Percentiles rank a stretch among this genome's conserved stretches.
Evolutionary conservation across 2,797 vertebrate genomes (phyloP).

Genomic region (Euthynnus affinis): DNA sequence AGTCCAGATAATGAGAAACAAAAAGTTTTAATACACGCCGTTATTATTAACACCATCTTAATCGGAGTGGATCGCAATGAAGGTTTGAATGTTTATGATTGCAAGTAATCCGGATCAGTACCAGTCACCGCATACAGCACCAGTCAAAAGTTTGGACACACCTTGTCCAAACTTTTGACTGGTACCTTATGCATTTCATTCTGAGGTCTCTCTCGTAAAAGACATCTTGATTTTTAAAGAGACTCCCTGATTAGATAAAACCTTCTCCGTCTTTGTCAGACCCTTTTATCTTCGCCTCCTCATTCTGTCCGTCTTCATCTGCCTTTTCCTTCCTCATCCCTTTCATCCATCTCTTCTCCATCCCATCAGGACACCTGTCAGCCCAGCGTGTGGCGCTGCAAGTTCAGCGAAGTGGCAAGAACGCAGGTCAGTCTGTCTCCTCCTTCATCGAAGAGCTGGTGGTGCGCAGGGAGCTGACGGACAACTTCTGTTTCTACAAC

Average conservation of each 20-base stretch:
- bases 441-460: conserved; percentile 91
- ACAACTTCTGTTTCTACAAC: conserved; percentile 96
- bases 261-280: background rate
- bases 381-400: conserved; percentile 89
- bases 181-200: background rate
- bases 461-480: conserved; percentile 91
- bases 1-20: too few relatives aligned
- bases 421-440: conserved; percentile 76
- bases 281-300: background rate
- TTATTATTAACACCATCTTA: too few relatives aligned
- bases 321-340: background rate
- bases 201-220: background rate
- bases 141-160: too few relatives aligned
- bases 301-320: background rate
- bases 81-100: too few relatives aligned
- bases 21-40: too few relatives aligned
- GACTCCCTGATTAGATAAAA: too few relatives aligned
- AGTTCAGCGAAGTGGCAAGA: conserved; percentile 81
- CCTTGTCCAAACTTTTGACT: too few relatives aligned
- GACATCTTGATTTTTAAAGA: too few relatives aligned
- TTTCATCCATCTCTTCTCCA: background rate
- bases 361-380: conserved; percentile 87
- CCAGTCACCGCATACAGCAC: too few relatives aligned
- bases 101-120: too few relatives aligned
- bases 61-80: too few relatives aligned